Conservation (phyloP, 2,888 invertebrate species). For the Muscina levida region DNA sequence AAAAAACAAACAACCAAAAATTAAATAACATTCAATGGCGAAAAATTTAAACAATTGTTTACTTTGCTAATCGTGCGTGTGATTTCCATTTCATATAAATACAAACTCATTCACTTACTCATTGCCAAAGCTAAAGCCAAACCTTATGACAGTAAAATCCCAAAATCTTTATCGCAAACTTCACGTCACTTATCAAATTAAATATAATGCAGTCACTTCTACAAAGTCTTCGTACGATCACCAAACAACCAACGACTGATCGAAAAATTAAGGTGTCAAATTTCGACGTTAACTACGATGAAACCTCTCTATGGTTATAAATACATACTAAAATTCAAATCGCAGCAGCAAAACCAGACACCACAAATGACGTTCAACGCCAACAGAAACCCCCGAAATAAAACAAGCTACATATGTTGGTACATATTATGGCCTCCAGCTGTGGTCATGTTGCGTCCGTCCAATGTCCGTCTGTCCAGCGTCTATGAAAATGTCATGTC, state of each 20-base stretch:
- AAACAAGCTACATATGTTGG: too few species aligned
- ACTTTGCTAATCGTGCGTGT: too few species aligned
- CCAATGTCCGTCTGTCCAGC: neutral
- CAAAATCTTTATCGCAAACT: too few species aligned
- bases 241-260: constrained; percentile 21
- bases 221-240: neutral
- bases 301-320: too few species aligned
- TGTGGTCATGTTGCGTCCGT: too few species aligned
- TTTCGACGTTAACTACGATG: constrained; percentile 35
- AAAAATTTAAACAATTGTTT: too few species aligned
- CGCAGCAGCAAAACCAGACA: constrained; percentile 14
- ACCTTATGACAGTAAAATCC: too few species aligned
- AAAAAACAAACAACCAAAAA: too few species aligned
- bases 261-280: constrained; percentile 57
- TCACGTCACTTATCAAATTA: neutral
- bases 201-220: neutral
- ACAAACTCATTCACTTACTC: too few species aligned
- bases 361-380: constrained; percentile 19
- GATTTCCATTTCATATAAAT: too few species aligned
- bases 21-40: too few species aligned
- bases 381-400: neutral
- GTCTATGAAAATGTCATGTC: constrained; percentile 41
- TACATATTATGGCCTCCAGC: neutral
- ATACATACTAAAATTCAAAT: constrained; percentile 19
- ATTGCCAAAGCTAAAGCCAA: too few species aligned